Base-by-base conservation (phyloP, 2,113 vertebrate genomes). In the Apteryx owenii region DNA sequence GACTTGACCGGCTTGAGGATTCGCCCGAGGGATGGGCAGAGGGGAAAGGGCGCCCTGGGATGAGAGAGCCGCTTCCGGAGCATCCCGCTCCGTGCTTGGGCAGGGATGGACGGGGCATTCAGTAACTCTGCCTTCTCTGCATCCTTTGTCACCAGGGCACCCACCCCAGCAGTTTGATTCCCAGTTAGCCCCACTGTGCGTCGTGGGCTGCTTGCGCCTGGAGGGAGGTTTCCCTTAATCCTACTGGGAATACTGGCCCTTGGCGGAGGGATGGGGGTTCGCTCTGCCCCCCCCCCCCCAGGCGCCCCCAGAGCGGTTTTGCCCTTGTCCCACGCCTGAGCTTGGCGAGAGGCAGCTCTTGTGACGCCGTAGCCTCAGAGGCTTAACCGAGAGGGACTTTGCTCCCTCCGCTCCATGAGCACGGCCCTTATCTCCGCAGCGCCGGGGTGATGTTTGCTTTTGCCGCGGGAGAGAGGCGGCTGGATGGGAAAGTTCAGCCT, bases 361-460 rank as follows among this genome's bases (percentile, higher is more conserved):
- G 0, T 3, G 5, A 31, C 1, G 2, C 36, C 22, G 62, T 51
- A 2, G 56, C 29, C 36, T 56, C 1, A 6, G 21, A 1, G 9
- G 1, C 42, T 70, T 84, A 36, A 5, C 6, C 2, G 60, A 53
- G n/a, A 68, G 75, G 97, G 97, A 98, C 97, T 98, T 98, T 97
- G 96, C 83, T 90, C 97, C 94, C 54, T 77, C 65, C 12, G 64
- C 76, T 72, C 79, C 85, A 94, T 88, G 58, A 53, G 69, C 81
- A 11, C 19, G 36, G 70, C 62, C 61, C 92, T 97, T 97, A 94
- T 97, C 97, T 97, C 46, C 29, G 92, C n/a, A 12, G 85, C 21
- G 29, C 75, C 38, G 14, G 72, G 89, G 69, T 81, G 92, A 61
- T 98, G 97, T 98, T 98, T 98, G 95, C 77, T 91, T 92, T 95